Conservation (phyloP, 2,797 vertebrate species). For the Dicrostonyx torquatus region DNA sequence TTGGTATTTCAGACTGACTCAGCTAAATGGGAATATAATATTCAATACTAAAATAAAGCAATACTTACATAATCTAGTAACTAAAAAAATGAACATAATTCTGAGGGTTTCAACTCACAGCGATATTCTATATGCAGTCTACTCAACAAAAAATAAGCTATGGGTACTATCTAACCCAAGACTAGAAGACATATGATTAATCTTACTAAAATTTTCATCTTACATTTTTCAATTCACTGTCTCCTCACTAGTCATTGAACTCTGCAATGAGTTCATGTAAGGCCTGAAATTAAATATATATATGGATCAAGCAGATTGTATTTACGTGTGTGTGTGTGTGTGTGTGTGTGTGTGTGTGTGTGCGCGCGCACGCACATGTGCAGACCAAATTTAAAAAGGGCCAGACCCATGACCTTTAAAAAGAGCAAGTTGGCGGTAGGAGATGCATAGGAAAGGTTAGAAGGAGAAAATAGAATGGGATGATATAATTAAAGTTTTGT, state of each 20-base stretch:
- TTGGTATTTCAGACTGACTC: background rate
- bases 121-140: background rate
- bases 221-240: background rate
- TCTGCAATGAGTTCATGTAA: background rate
- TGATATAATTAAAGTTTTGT: background rate
- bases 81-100: background rate
- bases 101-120: background rate
- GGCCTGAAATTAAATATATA: background rate
- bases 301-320: background rate
- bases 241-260: background rate
- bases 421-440: background rate
- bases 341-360: background rate
- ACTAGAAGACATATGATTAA: background rate
- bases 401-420: background rate
- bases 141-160: background rate
- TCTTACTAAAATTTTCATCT: constrained; percentile 8
- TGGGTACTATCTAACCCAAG: background rate
- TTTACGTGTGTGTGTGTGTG: background rate
- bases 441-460: background rate
- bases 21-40: background rate
- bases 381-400: background rate
- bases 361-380: background rate
- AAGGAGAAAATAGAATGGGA: background rate
- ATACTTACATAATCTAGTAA: background rate
- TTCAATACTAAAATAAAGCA: background rate